Evolutionary conservation across 2,888 invertebrate genomes (phyloP), one percentile per base, ranked within the genome.

Genomic region (Ashinkailepas kermadecensis): DNA sequence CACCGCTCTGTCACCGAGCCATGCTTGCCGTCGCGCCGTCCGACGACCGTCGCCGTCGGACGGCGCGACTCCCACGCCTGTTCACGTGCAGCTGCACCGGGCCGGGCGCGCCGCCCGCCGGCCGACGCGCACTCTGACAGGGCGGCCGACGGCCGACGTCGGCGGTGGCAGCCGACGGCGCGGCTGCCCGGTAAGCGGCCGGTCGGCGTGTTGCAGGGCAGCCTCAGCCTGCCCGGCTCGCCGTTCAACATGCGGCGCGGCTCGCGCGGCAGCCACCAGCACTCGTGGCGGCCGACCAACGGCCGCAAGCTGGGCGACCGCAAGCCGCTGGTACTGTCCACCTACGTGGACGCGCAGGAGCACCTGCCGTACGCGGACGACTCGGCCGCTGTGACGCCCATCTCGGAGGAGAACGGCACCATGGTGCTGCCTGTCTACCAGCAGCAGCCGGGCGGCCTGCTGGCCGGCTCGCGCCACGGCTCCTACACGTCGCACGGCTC

Each of bases 281-380:
- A 95, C 90, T 93, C 95, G 85, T 86, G 87, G 86, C 90, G 95
- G 88, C 91, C 86, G 64, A 78, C 83, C 54, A 84, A 84, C 81
- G 84, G 84, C 70, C 86, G 87, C 82, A 93, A 95, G 87, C 93
- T 93, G 83, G 93, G 93, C 82, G 97, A 97, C 89, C 92, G 95
- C 85, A 96, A 96, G 88, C 97, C 97, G 80, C 91, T 97, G 86
- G 96, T 97, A 85, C 91, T 96, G 85, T 96, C 95, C 86, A 96
- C 96, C 85, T 96, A 96, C 90, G 91, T 96, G 88, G 97, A 89
- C 85, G 87, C 87, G 74, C 86, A 89, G 86, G 95, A 96, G 90
- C 96, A 96, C 89, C 91, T 98, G 87, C 97, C 97, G 83, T 98
- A 96, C 88, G 97, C 97, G 82, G 98, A 98, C 88, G 98, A 97